Evolutionary conservation across 2,888 invertebrate species (phyloP).

Genomic region (Disparrhopalites patrizii): DNA sequence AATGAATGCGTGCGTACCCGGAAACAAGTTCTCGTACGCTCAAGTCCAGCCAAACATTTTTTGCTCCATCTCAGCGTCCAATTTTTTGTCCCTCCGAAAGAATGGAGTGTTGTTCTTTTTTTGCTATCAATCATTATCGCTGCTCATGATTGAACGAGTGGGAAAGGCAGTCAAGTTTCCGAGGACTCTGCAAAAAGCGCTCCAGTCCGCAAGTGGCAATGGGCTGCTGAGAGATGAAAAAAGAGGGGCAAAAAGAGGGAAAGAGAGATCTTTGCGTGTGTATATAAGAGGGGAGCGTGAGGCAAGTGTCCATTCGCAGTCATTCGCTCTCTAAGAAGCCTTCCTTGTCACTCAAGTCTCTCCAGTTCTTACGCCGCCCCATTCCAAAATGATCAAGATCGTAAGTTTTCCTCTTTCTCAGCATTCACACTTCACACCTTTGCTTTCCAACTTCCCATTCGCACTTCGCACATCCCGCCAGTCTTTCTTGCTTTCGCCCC

Average conservation of each 20-base stretch:
- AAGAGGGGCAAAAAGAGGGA: not conserved
- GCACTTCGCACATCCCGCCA: too few relatives aligned
- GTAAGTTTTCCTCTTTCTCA: constrained; percentile 2
- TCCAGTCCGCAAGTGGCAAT: too few relatives aligned
- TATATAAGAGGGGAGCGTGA: not conserved
- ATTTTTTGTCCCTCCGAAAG: not conserved
- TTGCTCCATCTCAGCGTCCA: not conserved
- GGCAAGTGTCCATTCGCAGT: not conserved
- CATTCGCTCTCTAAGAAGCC: not conserved
- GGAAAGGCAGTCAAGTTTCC: too few relatives aligned
- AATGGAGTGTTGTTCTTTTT: not conserved
- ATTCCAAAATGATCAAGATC: constrained; percentile 4
- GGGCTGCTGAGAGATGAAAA: not conserved
- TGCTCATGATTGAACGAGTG: too few relatives aligned
- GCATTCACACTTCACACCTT: too few relatives aligned
- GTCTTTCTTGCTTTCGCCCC: too few relatives aligned
- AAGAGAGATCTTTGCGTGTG: not conserved
- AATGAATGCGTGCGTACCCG: constrained; percentile 6
- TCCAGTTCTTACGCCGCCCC: not conserved
- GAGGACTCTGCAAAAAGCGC: too few relatives aligned
- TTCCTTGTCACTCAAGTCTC: too few relatives aligned
- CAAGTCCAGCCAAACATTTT: too few relatives aligned
- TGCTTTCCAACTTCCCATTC: too few relatives aligned
- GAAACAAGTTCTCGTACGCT: not conserved
- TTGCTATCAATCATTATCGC: not conserved